These are phyloP conservation scores for Tarsius wallacei DNA, from an alignment of 2,797 vertebrate genomes.

Conservation along the genomic window DNA sequence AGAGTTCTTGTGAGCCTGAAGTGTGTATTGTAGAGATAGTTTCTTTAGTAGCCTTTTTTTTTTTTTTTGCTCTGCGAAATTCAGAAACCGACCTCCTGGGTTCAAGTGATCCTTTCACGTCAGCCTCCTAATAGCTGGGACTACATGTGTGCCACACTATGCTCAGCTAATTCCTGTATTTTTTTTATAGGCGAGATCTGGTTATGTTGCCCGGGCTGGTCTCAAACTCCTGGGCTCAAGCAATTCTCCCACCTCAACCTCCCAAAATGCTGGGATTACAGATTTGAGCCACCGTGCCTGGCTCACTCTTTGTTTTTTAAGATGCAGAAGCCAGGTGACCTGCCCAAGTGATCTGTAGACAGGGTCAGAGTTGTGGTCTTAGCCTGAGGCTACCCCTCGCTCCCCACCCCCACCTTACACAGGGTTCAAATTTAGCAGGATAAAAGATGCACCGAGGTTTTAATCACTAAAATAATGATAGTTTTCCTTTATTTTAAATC, in stretches of 20 bases:
- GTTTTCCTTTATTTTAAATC: background rate
- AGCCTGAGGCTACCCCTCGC: background rate
- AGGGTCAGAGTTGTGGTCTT: background rate
- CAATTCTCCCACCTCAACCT: too few species aligned
- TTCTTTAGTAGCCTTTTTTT: background rate
- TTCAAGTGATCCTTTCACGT: too few species aligned
- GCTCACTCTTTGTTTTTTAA: background rate
- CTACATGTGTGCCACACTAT: too few species aligned
- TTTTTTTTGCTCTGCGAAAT: background rate
- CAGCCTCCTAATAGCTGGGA: too few species aligned
- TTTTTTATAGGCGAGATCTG: too few species aligned
- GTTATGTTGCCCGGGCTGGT: too few species aligned
- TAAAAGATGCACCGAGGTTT: background rate
- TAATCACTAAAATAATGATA: background rate
- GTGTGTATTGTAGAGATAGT: constrained; percentile 9
- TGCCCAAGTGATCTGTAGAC: background rate
- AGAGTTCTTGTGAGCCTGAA: background rate
- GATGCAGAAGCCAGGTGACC: background rate
- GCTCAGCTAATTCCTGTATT: too few species aligned
- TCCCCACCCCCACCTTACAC: rapidly evolving
- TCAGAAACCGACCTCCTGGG: background rate
- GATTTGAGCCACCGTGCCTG: too few species aligned
- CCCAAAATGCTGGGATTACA: too few species aligned
- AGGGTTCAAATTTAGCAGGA: background rate
- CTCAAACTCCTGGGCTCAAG: too few species aligned